phyloP scores from a whole-genome alignment of 2,113 vertebrate genomes.

The Cisticola juncidis region DNA sequence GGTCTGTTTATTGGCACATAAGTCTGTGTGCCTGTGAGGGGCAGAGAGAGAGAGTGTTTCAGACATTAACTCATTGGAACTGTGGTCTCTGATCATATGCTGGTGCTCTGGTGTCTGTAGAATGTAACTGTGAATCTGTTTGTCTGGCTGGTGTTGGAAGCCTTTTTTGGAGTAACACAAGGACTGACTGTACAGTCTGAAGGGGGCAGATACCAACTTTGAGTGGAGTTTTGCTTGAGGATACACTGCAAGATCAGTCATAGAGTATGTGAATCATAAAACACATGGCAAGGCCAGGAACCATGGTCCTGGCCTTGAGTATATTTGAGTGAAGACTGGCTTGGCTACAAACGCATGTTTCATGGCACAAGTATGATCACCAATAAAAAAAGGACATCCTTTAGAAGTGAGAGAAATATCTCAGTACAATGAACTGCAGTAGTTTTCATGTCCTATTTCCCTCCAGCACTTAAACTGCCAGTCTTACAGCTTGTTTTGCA shows the following conservation, averaged over 20 bases:
- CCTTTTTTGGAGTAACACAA: neutral
- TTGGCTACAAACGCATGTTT: neutral
- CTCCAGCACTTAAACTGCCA: neutral
- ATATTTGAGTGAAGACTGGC: neutral
- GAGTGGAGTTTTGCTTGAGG: neutral
- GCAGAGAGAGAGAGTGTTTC: neutral
- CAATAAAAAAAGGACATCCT: neutral
- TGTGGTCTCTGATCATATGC: neutral
- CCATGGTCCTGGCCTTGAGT: fast-evolving
- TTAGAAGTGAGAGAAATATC: neutral
- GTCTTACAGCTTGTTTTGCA: neutral
- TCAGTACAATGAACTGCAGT: neutral
- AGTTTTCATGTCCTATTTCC: neutral
- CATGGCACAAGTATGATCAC: neutral
- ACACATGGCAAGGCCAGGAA: neutral
- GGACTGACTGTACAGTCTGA: neutral
- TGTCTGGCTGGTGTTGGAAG: neutral
- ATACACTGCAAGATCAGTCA: neutral
- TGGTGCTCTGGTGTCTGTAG: neutral
- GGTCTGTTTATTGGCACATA: neutral
- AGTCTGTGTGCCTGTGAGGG: neutral
- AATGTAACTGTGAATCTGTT: neutral
- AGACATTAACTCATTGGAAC: neutral
- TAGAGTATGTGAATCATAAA: neutral
- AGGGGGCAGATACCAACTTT: neutral